Evolutionary conservation across 2,888 invertebrate genomes (phyloP).

Genomic region (Quadroppia sp.): DNA sequence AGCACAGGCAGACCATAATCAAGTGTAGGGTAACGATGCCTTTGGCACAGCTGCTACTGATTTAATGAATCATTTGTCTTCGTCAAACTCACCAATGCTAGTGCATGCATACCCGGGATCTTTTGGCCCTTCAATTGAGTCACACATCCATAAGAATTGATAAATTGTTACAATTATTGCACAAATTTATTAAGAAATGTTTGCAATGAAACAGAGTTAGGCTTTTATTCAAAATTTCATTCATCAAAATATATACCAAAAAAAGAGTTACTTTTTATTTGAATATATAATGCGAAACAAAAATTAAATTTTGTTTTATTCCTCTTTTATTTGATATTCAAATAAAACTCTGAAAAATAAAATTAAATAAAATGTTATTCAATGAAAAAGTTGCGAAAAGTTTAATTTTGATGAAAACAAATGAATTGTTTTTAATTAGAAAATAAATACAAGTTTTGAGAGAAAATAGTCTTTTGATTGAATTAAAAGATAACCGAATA

Average conservation of each 20-base stretch:
- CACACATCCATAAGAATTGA: not conserved
- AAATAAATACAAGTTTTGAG: not conserved
- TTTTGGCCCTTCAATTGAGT: not conserved
- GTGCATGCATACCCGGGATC: not conserved
- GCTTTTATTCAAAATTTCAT: too few species aligned
- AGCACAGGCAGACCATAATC: not conserved
- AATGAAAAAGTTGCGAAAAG: too few species aligned
- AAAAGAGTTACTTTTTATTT: too few species aligned
- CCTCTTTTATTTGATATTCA: too few species aligned
- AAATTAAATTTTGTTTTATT: too few species aligned
- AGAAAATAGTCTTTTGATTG: not conserved
- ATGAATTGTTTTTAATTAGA: not conserved
- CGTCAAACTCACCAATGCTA: constrained; percentile 4
- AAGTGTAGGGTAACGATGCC: constrained; percentile 31
- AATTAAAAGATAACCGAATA: not conserved
- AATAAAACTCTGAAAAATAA: too few species aligned
- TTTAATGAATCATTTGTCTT: constrained; percentile 38
- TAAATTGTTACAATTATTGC: not conserved
- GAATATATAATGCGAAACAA: too few species aligned
- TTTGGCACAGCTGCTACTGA: constrained; percentile 34
- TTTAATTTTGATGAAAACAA: too few species aligned
- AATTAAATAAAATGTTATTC: too few species aligned
- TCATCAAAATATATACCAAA: too few species aligned
- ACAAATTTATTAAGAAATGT: not conserved
- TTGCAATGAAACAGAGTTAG: too few species aligned